phyloP scores from a whole-genome alignment of 2,888 invertebrate genomes.

The Aproaerema taeniolella region DNA sequence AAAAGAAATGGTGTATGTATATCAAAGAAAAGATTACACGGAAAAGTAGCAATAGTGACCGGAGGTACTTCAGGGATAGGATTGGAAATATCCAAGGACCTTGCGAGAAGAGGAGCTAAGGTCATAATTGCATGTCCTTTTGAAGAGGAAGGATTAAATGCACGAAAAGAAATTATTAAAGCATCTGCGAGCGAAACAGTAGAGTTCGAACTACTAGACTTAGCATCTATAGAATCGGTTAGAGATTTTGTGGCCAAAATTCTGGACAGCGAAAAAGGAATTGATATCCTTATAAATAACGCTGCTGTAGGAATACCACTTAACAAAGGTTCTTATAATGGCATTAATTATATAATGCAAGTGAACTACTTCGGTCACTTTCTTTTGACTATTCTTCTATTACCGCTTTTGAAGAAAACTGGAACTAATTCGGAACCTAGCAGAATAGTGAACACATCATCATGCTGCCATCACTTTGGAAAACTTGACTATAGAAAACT shows the following conservation, averaged over 20 bases:
- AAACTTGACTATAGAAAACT: conserved; percentile 81
- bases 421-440: conserved; percentile 77
- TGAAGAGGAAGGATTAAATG: conserved; percentile 38
- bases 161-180: conserved; percentile 76
- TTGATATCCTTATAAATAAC: conserved; percentile 93
- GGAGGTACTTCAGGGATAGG: conserved; percentile 57
- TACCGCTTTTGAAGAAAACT: conserved; percentile 83
- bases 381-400: conserved; percentile 90
- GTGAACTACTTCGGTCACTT: conserved; percentile 97
- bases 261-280: conserved; percentile 80
- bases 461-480: conserved; percentile 83
- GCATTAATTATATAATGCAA: conserved; percentile 91
- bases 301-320: conserved; percentile 86
- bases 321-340: conserved; percentile 83
- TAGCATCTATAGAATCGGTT: conserved; percentile 85
- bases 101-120: conserved; percentile 44
- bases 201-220: conserved; percentile 83
- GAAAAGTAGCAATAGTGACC: conserved; percentile 43
- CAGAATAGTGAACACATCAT: conserved; percentile 87
- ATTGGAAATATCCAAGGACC: conserved; percentile 43
- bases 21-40: conserved; percentile 52
- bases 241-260: conserved; percentile 89
- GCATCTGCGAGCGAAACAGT: conserved; percentile 81
- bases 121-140: conserved; percentile 53
- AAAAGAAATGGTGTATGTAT: conserved; percentile 55